Conservation (phyloP, 53 echinoderm and acorn worm species). For the Temnopleurus reevesii region DNA sequence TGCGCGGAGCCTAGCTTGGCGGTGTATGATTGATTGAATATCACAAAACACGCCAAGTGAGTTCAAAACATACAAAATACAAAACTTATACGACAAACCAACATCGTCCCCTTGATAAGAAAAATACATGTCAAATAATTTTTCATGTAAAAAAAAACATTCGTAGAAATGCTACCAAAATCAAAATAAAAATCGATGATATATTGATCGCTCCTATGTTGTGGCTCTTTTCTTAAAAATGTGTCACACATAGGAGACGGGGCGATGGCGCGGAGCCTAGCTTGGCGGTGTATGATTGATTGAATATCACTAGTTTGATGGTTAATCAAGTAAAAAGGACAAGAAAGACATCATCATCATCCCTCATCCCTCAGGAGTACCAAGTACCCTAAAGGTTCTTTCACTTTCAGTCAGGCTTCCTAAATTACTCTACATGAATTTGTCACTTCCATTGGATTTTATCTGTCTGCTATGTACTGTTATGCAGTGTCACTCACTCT, state of each 20-base stretch:
- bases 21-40: constrained; percentile 2
- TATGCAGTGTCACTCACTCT: neutral
- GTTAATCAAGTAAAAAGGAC: constrained; percentile 29
- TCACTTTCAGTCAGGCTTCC: neutral
- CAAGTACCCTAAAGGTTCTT: neutral
- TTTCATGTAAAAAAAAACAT: too few species aligned
- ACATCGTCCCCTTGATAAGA: too few species aligned
- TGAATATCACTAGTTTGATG: constrained; percentile 23
- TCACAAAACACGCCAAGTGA: too few species aligned
- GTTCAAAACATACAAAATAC: too few species aligned
- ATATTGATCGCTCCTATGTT: too few species aligned
- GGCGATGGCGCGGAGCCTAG: neutral
- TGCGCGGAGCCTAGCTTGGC: neutral
- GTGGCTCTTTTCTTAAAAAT: too few species aligned
- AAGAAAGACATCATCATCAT: neutral
- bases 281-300: neutral
- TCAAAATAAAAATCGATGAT: too few species aligned
- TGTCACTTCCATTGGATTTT: neutral
- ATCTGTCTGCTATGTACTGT: neutral
- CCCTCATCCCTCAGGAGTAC: neutral
- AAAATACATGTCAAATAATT: too few species aligned
- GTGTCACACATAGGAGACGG: neutral
- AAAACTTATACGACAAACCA: too few species aligned
- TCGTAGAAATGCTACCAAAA: too few species aligned
- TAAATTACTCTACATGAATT: neutral